phyloP scores from a whole-genome alignment of 2,888 invertebrate genomes.

The Eurytoma californica region DNA sequence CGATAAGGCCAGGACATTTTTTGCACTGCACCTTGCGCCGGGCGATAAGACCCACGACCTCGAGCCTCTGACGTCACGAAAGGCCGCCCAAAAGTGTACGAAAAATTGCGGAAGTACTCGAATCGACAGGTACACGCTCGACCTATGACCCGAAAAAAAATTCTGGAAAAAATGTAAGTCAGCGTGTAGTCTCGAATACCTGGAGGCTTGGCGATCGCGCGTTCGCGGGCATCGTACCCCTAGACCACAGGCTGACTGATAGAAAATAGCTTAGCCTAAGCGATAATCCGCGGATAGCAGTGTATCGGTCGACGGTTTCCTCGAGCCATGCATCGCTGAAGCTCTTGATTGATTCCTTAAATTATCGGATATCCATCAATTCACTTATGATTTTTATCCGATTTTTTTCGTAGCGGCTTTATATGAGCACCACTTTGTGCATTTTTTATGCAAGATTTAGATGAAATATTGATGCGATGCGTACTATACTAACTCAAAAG shows the following conservation, averaged over 20 bases:
- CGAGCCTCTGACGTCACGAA: slow-evolving; percentile 62
- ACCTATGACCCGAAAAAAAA: slow-evolving; percentile 70
- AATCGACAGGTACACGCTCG: slow-evolving; percentile 9
- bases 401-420: too few relatives aligned
- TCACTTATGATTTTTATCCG: too few relatives aligned
- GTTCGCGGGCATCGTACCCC: slow-evolving; percentile 65
- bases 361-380: too few relatives aligned
- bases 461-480: too few relatives aligned
- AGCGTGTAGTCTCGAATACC: slow-evolving; percentile 74
- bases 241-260: slow-evolving; percentile 73
- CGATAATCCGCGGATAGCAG: slow-evolving; percentile 58
- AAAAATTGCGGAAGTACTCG: slow-evolving; percentile 45
- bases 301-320: too few relatives aligned
- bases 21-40: not conserved
- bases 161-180: slow-evolving; percentile 71
- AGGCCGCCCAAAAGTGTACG: slow-evolving; percentile 57
- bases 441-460: too few relatives aligned
- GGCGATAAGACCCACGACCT: slow-evolving; percentile 51
- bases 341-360: too few relatives aligned
- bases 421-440: too few relatives aligned
- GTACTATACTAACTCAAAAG: too few relatives aligned
- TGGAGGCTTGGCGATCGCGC: slow-evolving; percentile 56
- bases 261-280: slow-evolving; percentile 63
- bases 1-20: slow-evolving; percentile 58
- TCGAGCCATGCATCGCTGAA: too few relatives aligned